These are phyloP conservation scores for Fulmarus glacialis DNA, from an alignment of 2,113 vertebrate genomes.

Conservation along the genomic window DNA sequence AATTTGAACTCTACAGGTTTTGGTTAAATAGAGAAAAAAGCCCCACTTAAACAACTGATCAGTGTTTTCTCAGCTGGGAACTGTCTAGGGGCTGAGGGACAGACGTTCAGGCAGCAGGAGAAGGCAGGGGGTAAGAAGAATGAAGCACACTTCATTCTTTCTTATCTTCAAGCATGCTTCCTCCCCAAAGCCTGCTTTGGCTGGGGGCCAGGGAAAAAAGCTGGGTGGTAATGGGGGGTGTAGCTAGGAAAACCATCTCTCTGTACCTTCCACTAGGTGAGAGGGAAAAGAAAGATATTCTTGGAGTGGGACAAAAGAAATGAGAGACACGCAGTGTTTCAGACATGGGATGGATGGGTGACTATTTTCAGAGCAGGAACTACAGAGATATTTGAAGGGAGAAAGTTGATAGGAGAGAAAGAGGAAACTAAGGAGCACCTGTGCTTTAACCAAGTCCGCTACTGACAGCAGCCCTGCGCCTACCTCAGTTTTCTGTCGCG, in stretches of 20 bases:
- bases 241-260: not conserved
- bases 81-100: not conserved
- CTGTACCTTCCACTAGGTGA: not conserved
- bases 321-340: not conserved
- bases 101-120: not conserved
- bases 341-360: not conserved
- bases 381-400: not conserved
- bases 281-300: not conserved
- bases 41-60: not conserved
- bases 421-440: not conserved
- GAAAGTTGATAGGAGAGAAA: not conserved
- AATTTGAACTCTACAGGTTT: not conserved
- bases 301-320: not conserved
- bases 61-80: constrained; percentile 9
- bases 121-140: not conserved
- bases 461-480: not conserved
- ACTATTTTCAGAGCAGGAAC: not conserved
- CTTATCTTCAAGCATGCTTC: not conserved
- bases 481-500: not conserved
- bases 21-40: not conserved
- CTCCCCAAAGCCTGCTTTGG: not conserved
- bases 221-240: rapidly evolving
- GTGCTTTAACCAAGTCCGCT: not conserved
- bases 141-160: not conserved
- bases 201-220: not conserved